Conservation (phyloP, 2,113 vertebrate species). For the Perccottus glenii region DNA sequence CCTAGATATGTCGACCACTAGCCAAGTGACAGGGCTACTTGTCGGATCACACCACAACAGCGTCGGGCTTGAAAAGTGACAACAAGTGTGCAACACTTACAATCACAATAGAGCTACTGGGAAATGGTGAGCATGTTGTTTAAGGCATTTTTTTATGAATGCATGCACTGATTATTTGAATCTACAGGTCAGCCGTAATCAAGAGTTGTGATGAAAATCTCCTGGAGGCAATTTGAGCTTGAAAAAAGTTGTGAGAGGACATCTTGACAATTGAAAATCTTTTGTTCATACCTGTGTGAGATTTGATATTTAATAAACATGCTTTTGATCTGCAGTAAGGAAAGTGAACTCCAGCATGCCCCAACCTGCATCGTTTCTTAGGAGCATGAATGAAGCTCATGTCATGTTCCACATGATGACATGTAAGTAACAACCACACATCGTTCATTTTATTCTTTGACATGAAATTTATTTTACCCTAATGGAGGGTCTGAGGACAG, state of each 20-base stretch:
- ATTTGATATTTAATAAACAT: neutral
- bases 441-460: neutral
- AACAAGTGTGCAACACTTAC: neutral
- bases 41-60: neutral
- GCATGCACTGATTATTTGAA: neutral
- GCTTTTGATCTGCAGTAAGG: neutral
- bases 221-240: neutral
- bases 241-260: neutral
- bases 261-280: neutral
- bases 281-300: neutral
- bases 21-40: neutral
- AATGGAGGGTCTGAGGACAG: too few species aligned
- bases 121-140: slow-evolving; percentile 28
- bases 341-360: slow-evolving; percentile 6
- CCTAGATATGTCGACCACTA: neutral
- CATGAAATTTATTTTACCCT: neutral
- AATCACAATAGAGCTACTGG: neutral
- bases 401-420: neutral
- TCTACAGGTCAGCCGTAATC: neutral
- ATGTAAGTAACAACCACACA: slow-evolving; percentile 39
- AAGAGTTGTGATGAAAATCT: neutral
- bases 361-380: neutral
- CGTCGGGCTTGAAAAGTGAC: neutral
- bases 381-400: neutral
- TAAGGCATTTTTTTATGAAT: neutral